Percentiles rank a stretch among this genome's conserved stretches.
Evolutionary conservation across 1,140 invertebrate genomes (phyloP).

Genomic region (Phocides pigmalion): DNA sequence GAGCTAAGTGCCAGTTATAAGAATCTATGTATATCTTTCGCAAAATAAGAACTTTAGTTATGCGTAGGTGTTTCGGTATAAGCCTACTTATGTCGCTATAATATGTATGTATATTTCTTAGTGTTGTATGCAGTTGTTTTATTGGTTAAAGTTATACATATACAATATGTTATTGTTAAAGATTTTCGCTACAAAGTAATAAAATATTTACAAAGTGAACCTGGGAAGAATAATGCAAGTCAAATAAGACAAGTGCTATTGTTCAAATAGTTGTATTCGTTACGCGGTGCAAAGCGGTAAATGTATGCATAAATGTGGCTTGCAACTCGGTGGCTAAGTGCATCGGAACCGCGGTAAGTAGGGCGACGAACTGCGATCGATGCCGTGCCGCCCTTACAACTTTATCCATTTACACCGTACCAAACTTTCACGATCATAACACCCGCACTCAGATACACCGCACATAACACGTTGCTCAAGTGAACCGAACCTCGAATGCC

Average conservation of each 20-base stretch:
- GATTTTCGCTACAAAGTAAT: constrained; percentile 8
- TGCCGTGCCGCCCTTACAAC: constrained; percentile 70
- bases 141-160: background rate
- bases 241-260: constrained; percentile 20
- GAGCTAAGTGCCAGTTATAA: background rate
- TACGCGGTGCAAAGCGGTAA: constrained; percentile 37
- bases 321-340: constrained; percentile 64
- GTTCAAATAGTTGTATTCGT: constrained; percentile 27
- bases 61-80: background rate
- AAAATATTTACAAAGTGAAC: constrained; percentile 28
- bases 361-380: constrained; percentile 81
- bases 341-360: constrained; percentile 75
- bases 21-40: background rate
- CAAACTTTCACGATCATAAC: constrained; percentile 74
- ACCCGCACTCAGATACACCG: constrained; percentile 41
- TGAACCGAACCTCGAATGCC: constrained; percentile 14
- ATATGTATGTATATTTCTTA: background rate
- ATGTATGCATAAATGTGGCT: constrained; percentile 49
- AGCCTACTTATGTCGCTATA: background rate
- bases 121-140: background rate
- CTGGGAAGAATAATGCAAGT: constrained; percentile 17
- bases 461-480: constrained; percentile 37
- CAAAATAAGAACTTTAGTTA: background rate
- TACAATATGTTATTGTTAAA: background rate
- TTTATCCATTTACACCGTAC: constrained; percentile 75